Base-by-base conservation (phyloP, 1,140 invertebrate species). In the Gonatopus flavifemur region DNA sequence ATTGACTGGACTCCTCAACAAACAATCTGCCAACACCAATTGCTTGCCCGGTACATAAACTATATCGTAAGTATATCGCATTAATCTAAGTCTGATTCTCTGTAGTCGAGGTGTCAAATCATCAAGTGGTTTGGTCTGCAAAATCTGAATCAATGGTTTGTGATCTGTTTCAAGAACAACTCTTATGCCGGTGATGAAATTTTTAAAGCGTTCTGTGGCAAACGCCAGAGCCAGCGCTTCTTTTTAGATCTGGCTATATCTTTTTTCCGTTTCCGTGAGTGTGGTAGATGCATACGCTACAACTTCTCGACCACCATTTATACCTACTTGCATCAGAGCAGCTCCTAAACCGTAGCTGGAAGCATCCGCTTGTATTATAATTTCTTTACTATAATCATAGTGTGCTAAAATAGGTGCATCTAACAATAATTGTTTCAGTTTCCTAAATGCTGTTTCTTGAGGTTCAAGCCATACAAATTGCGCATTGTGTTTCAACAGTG, bases 161-260 rank as follows among this genome's bases (percentile, higher is more conserved):
- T 82, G 81, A 52, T 82, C 78, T 5, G 76, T 83, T 16, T 62
- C 44, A 6, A 83, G 42, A 8, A 42, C 72, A 49, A 81, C 77
- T 12, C 68, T 30, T 19, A 69, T 21, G 2, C 75, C 78, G 51
- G 59, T 76, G 6, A 81, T 35, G 43, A 70, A 78, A 35, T 74
- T 39, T 52, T 76, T 62, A 59, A 79, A 73, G 31, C 65, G 64
- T 21, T 57, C 47, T 0, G 69, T 53, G 7, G 52, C 74, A 54
- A 59, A 80, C 2, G 79, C 63, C 15, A 83, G 66, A 3, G 70
- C 74, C 15, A 81, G 49, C 1, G 73, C 77, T 56, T 83, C 80
- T 47, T 74, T 76, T 31, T 81, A 72, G 20, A 80, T 72, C 52
- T 81, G 74, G n/a, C 66, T 52, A 52, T 80, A 82, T 33, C 74